Percentiles rank a stretch among this genome's conserved stretches.
These are phyloP conservation scores for Acanthosoma haemorrhoidale DNA, from an alignment of 2,888 invertebrate genomes.

Conservation along the genomic window DNA sequence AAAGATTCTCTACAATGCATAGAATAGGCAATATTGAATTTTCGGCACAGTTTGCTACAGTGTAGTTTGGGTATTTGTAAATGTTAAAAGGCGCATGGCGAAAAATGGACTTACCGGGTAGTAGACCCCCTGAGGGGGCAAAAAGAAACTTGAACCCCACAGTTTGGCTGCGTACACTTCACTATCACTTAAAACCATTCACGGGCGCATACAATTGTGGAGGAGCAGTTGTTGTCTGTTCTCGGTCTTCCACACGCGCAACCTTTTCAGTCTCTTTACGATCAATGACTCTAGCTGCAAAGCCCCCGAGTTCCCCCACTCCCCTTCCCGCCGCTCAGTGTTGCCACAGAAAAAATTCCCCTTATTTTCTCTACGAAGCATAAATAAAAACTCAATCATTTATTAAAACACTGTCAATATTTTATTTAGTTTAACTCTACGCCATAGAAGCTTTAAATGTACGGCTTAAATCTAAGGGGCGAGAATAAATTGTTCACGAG, in stretches of 20 bases:
- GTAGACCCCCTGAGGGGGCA: slow-evolving; percentile 95
- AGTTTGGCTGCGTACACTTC: slow-evolving; percentile 63
- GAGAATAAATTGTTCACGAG: too few species aligned
- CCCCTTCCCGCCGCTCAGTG: slow-evolving; percentile 16
- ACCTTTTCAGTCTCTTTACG: slow-evolving; percentile 32
- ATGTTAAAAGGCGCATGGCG: slow-evolving; percentile 23
- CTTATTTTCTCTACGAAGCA: neutral
- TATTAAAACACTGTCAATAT: neutral
- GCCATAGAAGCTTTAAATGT: too few species aligned
- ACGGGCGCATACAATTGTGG: slow-evolving; percentile 34
- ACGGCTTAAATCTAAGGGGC: too few species aligned
- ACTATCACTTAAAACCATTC: slow-evolving; percentile 39
- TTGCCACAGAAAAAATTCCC: slow-evolving; percentile 28
- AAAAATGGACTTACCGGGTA: slow-evolving; percentile 74
- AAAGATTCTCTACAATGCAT: too few species aligned
- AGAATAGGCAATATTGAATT: too few species aligned
- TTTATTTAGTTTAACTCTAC: too few species aligned
- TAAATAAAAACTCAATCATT: neutral
- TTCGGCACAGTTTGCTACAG: too few species aligned
- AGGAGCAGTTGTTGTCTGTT: slow-evolving; percentile 16
- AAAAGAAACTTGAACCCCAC: slow-evolving; percentile 94
- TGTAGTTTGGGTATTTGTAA: too few species aligned
- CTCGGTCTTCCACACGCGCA: slow-evolving; percentile 29
- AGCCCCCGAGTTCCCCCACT: slow-evolving; percentile 35
- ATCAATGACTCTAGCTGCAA: slow-evolving; percentile 37